Conservation (phyloP, 1,140 invertebrate genomes). For the Berghia stephanieae region DNA sequence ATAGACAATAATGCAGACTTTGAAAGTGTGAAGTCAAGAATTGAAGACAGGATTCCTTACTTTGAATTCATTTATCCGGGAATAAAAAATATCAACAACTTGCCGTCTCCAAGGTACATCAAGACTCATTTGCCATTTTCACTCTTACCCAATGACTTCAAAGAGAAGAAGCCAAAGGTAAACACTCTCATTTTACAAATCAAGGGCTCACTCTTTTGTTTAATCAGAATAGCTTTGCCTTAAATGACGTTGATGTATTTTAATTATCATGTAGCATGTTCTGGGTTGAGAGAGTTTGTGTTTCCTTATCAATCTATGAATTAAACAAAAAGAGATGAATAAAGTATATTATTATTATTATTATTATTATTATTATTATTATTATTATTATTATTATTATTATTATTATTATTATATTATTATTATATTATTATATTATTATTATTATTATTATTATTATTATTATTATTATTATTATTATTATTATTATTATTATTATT, state of each 20-base stretch:
- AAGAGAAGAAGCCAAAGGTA: slow-evolving; percentile 71
- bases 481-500: no score
- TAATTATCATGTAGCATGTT: not conserved
- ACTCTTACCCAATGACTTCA: slow-evolving; percentile 63
- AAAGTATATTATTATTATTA: not conserved
- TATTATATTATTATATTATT: no score
- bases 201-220: not conserved
- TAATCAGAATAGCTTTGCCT: not conserved
- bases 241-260: not conserved
- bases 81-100: slow-evolving; percentile 54
- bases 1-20: slow-evolving; percentile 65
- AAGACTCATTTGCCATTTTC: slow-evolving; percentile 69
- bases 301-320: not conserved
- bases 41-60: slow-evolving; percentile 69
- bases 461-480: no score
- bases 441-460: no score
- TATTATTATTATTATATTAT: no score
- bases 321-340: not conserved
- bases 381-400: no score
- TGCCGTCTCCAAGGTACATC: slow-evolving; percentile 62
- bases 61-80: slow-evolving; percentile 69
- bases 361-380: no score
- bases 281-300: not conserved
- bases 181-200: not conserved
- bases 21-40: slow-evolving; percentile 42